Conservation (phyloP, 2,888 invertebrate genomes). For the Drosophila macrothrix region DNA sequence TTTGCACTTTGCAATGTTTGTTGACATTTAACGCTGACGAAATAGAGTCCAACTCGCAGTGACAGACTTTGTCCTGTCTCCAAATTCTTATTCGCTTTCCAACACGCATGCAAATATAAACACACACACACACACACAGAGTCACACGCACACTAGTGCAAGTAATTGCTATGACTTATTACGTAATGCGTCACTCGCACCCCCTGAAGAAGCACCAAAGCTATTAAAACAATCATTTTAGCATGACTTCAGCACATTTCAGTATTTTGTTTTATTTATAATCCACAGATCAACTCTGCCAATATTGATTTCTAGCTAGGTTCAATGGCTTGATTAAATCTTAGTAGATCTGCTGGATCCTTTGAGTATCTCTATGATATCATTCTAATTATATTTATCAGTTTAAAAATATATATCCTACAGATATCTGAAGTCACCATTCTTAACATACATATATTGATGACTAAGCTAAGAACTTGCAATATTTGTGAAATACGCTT, state of each 20-base stretch:
- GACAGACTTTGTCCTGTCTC: conserved; percentile 40
- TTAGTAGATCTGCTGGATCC: background rate
- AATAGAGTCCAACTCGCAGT: conserved; percentile 4
- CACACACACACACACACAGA: conserved; percentile 2
- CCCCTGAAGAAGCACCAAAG: conserved; percentile 28
- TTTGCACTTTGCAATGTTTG: conserved; percentile 16
- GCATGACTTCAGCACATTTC: conserved; percentile 34
- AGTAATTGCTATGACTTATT: conserved; percentile 46
- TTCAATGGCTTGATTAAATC: background rate
- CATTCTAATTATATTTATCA: background rate
- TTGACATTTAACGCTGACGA: conserved; percentile 26
- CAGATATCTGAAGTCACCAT: background rate
- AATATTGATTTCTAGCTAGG: background rate
- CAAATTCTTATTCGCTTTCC: conserved; percentile 4
- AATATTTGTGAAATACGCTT: background rate
- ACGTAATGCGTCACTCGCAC: conserved; percentile 46
- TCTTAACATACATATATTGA: background rate
- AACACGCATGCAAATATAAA: background rate
- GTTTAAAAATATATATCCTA: background rate
- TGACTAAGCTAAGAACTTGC: background rate
- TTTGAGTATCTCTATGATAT: background rate
- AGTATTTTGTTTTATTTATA: conserved; percentile 13
- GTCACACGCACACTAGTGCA: conserved; percentile 17
- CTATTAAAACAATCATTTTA: conserved; percentile 23
- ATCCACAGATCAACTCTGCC: conserved; percentile 27